phyloP scores from a whole-genome alignment of 2,888 invertebrate species.

The Aplocera efformata region DNA sequence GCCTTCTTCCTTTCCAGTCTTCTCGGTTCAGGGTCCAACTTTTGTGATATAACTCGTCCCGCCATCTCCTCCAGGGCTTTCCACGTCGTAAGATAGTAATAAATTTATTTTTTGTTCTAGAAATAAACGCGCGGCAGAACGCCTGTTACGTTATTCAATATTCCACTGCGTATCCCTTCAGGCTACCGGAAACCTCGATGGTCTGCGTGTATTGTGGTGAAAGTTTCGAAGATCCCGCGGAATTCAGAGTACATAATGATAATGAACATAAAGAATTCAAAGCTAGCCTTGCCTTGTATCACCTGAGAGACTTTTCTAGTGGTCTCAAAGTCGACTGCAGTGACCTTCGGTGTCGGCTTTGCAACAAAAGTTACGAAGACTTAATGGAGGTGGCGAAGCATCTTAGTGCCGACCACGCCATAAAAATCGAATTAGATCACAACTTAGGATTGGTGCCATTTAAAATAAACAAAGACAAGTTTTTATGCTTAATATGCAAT shows the following conservation, averaged over 20 bases:
- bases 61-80: too few species aligned
- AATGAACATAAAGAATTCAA: conserved; percentile 38
- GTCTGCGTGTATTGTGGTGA: conserved; percentile 49
- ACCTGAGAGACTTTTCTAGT: conserved; percentile 30
- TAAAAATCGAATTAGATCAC: conserved; percentile 32
- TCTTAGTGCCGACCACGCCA: conserved; percentile 35
- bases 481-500: conserved; percentile 40
- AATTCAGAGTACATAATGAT: conserved; percentile 40
- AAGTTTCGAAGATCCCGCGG: conserved; percentile 35
- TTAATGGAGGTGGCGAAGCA: conserved; percentile 39
- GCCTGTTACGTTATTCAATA: conserved; percentile 43
- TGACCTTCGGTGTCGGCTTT: conserved; percentile 43
- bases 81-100: conserved; percentile 26
- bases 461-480: conserved; percentile 35
- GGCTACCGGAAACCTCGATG: conserved; percentile 42
- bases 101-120: conserved; percentile 54
- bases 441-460: conserved; percentile 46
- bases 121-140: conserved; percentile 43
- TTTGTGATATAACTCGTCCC: too few species aligned
- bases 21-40: too few species aligned
- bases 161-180: conserved; percentile 52
- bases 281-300: conserved; percentile 33
- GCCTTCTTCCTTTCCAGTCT: too few species aligned
- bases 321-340: conserved; percentile 41
- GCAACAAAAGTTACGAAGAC: conserved; percentile 28